These are phyloP conservation scores for Tragelaphus scriptus DNA, from an alignment of 2,113 vertebrate genomes.

Conservation along the genomic window DNA sequence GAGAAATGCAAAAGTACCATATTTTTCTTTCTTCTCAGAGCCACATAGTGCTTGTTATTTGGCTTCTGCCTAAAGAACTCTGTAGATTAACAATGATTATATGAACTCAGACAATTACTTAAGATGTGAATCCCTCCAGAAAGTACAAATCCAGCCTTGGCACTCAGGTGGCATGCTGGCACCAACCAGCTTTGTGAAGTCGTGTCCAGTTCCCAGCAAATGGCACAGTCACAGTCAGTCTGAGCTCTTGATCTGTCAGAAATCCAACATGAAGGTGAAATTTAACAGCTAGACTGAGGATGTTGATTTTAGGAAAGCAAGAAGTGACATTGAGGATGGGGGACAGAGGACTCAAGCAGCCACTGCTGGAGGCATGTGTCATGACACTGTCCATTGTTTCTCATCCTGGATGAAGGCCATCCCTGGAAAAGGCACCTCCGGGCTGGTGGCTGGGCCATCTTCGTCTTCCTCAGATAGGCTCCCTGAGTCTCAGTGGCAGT, in stretches of 20 bases:
- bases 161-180: conserved; percentile 5
- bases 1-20: background rate
- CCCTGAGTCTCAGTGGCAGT: background rate
- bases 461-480: background rate
- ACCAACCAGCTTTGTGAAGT: conserved; percentile 12
- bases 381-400: background rate
- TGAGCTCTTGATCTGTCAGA: conserved; percentile 17
- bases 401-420: background rate
- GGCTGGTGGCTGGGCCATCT: background rate
- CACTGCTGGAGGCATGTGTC: background rate
- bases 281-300: background rate
- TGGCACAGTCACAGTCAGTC: background rate
- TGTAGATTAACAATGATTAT: background rate
- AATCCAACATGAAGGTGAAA: background rate
- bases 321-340: background rate
- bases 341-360: background rate
- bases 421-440: background rate
- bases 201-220: background rate
- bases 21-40: background rate
- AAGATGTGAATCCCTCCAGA: background rate
- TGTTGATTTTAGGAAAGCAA: background rate
- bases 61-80: background rate
- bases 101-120: background rate
- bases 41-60: background rate
- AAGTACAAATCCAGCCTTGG: conserved; percentile 47